Percentiles rank a stretch among this genome's conserved stretches.
phyloP scores from a whole-genome alignment of 2,797 vertebrate species.

The Falco columbarius region DNA sequence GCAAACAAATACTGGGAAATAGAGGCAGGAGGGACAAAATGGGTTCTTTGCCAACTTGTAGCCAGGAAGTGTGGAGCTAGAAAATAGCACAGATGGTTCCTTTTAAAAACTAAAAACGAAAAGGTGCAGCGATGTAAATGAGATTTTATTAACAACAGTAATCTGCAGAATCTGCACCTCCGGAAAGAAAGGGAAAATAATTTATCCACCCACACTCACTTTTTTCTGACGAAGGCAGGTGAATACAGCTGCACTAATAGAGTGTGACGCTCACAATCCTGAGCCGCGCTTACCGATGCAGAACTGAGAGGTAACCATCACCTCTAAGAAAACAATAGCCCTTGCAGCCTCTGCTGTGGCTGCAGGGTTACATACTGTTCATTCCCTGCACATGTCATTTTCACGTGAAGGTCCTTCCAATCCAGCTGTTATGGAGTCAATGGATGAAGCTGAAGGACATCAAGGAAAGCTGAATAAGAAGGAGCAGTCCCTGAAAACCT shows the following conservation, averaged over 20 bases:
- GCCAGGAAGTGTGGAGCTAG: neutral
- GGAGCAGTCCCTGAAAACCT: slow-evolving; percentile 67
- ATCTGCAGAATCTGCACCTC: slow-evolving; percentile 68
- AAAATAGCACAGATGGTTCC: neutral
- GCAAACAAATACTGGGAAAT: neutral
- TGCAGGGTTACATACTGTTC: neutral
- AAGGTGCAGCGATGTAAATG: slow-evolving; percentile 70
- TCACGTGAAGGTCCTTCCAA: slow-evolving; percentile 69
- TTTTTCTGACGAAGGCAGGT: slow-evolving; percentile 79
- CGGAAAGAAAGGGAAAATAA: slow-evolving; percentile 78
- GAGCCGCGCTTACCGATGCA: slow-evolving; percentile 60
- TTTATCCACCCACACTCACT: slow-evolving; percentile 78
- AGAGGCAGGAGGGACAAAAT: neutral
- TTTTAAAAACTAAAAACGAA: slow-evolving; percentile 65
- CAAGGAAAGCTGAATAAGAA: slow-evolving; percentile 59
- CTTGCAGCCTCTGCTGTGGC: neutral
- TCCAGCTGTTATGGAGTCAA: slow-evolving; percentile 75
- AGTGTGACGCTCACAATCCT: slow-evolving; percentile 72
- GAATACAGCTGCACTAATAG: slow-evolving; percentile 73
- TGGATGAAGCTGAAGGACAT: slow-evolving; percentile 70
- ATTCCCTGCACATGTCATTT: slow-evolving; percentile 15
- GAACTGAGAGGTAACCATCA: slow-evolving; percentile 48
- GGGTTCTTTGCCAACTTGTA: neutral
- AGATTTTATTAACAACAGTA: slow-evolving; percentile 73
- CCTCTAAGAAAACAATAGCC: slow-evolving; percentile 36